phyloP scores from a whole-genome alignment of 2,888 invertebrate genomes.

The Ctenicera cuprea region DNA sequence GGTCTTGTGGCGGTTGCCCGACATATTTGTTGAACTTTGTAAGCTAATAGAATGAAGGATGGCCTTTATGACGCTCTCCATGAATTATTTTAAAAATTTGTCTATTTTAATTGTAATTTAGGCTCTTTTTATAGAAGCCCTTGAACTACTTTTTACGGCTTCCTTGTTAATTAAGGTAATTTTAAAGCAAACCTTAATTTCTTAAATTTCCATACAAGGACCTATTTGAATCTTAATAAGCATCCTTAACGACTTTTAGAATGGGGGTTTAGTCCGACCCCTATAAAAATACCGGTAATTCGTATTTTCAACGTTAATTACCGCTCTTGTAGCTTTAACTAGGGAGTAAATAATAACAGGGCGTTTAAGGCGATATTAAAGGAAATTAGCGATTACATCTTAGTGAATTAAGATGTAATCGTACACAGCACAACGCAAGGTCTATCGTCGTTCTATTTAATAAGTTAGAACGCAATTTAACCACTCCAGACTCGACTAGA shows the following conservation, averaged over 20 bases:
- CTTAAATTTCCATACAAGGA: background rate
- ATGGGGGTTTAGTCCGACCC: background rate
- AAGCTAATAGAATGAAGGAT: too few relatives aligned
- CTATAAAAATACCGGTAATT: conserved; percentile 24
- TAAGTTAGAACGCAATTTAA: conserved; percentile 37
- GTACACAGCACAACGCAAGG: conserved; percentile 28
- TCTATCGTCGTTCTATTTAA: conserved; percentile 25
- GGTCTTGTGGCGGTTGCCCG: too few relatives aligned
- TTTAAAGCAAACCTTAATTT: too few relatives aligned
- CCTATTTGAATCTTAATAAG: conserved; percentile 5
- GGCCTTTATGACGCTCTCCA: too few relatives aligned
- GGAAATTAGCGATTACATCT: conserved; percentile 39
- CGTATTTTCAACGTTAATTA: conserved; percentile 31
- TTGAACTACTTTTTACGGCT: too few relatives aligned
- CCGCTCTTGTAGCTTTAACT: conserved; percentile 20
- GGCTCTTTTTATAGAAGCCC: too few relatives aligned
- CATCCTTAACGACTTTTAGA: background rate
- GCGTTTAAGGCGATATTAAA: conserved; percentile 24
- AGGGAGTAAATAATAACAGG: conserved; percentile 38
- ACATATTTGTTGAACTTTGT: too few relatives aligned
- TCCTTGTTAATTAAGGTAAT: too few relatives aligned
- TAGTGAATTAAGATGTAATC: conserved; percentile 35
- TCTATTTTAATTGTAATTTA: too few relatives aligned
- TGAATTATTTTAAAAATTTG: too few relatives aligned
- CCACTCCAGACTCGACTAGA: conserved; percentile 20